Evolutionary conservation across 2,113 vertebrate genomes (phyloP).

Genomic region (Nipponia nippon): DNA sequence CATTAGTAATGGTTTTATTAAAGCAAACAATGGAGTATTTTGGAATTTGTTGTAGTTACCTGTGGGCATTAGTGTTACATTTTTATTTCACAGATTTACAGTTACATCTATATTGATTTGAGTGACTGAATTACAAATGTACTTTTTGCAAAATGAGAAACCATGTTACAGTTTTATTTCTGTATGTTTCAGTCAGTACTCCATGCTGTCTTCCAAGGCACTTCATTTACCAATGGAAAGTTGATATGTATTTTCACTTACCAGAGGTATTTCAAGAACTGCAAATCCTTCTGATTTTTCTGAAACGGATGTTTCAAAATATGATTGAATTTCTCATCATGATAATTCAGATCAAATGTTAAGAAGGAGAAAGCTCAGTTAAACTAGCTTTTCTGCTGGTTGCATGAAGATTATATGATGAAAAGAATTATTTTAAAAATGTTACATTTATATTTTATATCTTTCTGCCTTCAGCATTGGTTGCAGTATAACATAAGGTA

Average conservation of each 20-base stretch:
- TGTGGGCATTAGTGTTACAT: not conserved
- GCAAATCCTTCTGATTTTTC: not conserved
- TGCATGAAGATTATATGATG: not conserved
- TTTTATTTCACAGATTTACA: not conserved
- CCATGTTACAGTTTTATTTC: not conserved
- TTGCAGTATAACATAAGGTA: not conserved
- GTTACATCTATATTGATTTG: not conserved
- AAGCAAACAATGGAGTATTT: not conserved
- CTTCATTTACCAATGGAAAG: not conserved
- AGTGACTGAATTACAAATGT: not conserved
- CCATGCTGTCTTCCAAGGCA: not conserved
- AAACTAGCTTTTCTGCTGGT: not conserved
- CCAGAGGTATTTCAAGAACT: not conserved
- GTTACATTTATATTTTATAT: not conserved
- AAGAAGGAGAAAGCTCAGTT: not conserved
- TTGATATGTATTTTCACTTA: not conserved
- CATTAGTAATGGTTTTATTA: not conserved
- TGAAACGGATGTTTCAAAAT: slow-evolving; percentile 4
- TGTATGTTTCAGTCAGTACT: not conserved
- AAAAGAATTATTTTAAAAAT: not conserved
- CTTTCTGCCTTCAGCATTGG: slow-evolving; percentile 15
- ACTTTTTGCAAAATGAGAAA: not conserved
- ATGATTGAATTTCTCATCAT: not conserved
- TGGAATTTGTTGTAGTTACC: not conserved
- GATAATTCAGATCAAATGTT: not conserved